Percentiles rank a stretch among this genome's conserved stretches.
Conservation (phyloP, 2,797 vertebrate genomes). For the Phataginus tetradactyla region DNA sequence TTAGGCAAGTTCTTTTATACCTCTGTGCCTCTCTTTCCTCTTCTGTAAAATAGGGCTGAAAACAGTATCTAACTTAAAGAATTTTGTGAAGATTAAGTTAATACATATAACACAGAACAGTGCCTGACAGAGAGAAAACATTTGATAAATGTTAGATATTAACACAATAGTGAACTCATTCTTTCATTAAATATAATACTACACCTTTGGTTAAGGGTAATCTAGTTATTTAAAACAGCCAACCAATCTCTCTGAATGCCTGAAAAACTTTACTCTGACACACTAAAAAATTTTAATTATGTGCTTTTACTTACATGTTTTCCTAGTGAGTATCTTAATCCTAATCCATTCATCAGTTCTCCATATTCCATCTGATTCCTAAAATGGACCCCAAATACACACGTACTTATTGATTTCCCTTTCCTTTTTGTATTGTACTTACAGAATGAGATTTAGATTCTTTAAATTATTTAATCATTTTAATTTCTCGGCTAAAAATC, state of each 20-base stretch:
- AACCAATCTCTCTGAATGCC: slow-evolving; percentile 10
- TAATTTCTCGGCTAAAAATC: not conserved
- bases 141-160: not conserved
- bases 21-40: not conserved
- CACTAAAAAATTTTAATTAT: slow-evolving; percentile 22
- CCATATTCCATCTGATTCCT: not conserved
- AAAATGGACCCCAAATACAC: not conserved
- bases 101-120: not conserved
- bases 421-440: not conserved
- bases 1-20: not conserved
- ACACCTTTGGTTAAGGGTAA: not conserved
- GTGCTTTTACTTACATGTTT: slow-evolving; percentile 8
- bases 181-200: not conserved
- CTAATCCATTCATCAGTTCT: not conserved
- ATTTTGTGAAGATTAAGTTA: not conserved
- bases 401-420: not conserved
- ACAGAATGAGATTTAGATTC: not conserved
- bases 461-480: not conserved
- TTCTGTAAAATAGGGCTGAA: not conserved
- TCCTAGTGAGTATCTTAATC: slow-evolving; percentile 26
- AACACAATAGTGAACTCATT: not conserved
- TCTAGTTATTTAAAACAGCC: not conserved
- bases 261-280: not conserved
- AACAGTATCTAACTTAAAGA: not conserved
- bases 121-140: not conserved